Conservation (phyloP, 2,113 vertebrate genomes). For the Aix galericulata region DNA sequence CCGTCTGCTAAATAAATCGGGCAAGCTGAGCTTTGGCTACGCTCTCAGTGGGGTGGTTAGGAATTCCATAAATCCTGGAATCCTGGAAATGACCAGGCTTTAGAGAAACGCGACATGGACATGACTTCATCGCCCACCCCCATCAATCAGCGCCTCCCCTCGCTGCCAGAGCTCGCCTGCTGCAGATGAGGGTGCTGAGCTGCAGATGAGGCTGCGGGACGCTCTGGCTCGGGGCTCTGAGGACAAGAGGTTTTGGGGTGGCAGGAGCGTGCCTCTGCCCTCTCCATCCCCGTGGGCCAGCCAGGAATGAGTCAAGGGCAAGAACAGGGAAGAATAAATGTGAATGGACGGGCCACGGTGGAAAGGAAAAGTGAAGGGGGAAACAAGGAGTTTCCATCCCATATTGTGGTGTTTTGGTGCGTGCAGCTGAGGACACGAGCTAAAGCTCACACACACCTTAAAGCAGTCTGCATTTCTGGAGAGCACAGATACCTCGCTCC, state of each 20-base stretch:
- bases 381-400: not conserved
- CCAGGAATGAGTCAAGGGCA: not conserved
- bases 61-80: not conserved
- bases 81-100: not conserved
- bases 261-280: too few relatives aligned
- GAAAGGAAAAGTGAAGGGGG: not conserved
- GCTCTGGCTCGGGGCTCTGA: too few relatives aligned
- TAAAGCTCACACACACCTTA: not conserved
- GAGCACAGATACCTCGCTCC: not conserved
- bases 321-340: not conserved
- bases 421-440: not conserved
- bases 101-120: not conserved
- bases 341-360: not conserved
- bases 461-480: not conserved
- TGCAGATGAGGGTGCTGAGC: not conserved
- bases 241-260: not conserved
- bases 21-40: not conserved
- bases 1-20: not conserved
- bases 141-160: not conserved
- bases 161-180: not conserved
- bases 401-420: not conserved
- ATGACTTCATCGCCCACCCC: not conserved
- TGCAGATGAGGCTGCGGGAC: too few relatives aligned
- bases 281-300: fast-evolving
- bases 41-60: not conserved